These are phyloP conservation scores for Oligia strigilis DNA, from an alignment of 2,888 invertebrate species.

Conservation along the genomic window DNA sequence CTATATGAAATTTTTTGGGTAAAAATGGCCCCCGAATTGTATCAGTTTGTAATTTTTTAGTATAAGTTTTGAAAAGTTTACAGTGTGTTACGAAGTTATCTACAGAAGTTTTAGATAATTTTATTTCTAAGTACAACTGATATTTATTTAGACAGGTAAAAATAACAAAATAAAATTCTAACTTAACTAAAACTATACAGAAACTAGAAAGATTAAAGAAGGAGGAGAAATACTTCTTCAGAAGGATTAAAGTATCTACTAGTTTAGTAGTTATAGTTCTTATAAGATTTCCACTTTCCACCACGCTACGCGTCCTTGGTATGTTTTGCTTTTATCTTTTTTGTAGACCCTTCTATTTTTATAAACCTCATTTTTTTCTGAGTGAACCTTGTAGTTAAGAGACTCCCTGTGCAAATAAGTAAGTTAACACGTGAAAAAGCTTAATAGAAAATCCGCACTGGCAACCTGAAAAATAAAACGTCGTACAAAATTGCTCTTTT, in stretches of 20 bases:
- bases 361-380: not conserved
- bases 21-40: conserved; percentile 6
- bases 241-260: too few relatives aligned
- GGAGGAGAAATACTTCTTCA: too few relatives aligned
- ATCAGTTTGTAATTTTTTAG: not conserved
- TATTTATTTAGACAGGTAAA: too few relatives aligned
- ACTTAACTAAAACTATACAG: too few relatives aligned
- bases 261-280: too few relatives aligned
- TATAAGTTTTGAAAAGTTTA: not conserved
- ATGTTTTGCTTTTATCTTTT: not conserved
- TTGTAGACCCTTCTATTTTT: not conserved
- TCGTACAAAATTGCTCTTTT: not conserved
- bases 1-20: not conserved
- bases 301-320: too few relatives aligned
- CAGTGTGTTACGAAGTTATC: too few relatives aligned
- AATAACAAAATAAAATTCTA: too few relatives aligned
- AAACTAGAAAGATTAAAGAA: too few relatives aligned
- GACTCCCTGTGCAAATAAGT: not conserved
- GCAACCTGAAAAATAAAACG: not conserved
- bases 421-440: not conserved
- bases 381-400: not conserved
- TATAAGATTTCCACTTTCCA: not conserved
- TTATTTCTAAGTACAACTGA: too few relatives aligned
- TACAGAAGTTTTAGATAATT: too few relatives aligned
- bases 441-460: not conserved